Evolutionary conservation across 1,140 invertebrate species (phyloP).

Genomic region (Neodiprion lecontei): DNA sequence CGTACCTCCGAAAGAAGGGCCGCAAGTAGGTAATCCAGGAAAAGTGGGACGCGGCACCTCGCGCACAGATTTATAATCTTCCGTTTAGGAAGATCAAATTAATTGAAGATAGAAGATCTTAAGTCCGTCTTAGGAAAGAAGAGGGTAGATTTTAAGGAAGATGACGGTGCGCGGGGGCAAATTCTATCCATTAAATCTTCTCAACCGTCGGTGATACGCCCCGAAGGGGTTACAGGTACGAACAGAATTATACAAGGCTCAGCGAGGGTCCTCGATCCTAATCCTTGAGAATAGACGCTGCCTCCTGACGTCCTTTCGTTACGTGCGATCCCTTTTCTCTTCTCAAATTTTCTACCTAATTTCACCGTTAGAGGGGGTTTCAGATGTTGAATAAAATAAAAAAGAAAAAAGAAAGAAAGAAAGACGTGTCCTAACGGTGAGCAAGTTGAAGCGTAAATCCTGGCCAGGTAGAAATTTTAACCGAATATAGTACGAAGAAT

Average conservation of each 20-base stretch:
- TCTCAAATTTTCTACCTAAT: neutral
- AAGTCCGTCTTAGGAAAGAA: neutral
- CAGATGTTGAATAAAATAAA: too few relatives aligned
- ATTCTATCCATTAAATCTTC: neutral
- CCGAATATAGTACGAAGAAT: too few relatives aligned
- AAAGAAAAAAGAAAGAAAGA: too few relatives aligned
- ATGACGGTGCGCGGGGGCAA: neutral
- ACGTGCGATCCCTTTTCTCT: neutral
- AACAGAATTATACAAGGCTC: slow-evolving; percentile 5
- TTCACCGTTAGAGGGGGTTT: too few relatives aligned
- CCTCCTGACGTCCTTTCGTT: neutral
- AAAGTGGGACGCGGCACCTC: neutral
- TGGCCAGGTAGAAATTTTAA: too few relatives aligned
- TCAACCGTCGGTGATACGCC: neutral
- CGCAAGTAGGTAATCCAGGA: too few relatives aligned
- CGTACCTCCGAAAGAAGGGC: too few relatives aligned
- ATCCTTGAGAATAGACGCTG: neutral
- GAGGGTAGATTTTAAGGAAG: neutral
- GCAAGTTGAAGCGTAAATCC: too few relatives aligned
- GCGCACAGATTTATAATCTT: neutral
- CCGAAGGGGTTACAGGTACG: neutral
- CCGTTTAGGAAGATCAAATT: neutral
- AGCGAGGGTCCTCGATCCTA: neutral
- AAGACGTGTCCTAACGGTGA: too few relatives aligned
- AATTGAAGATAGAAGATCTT: neutral